phyloP scores from a whole-genome alignment of 2,888 invertebrate species.

The Sepioteuthis lessoniana region DNA sequence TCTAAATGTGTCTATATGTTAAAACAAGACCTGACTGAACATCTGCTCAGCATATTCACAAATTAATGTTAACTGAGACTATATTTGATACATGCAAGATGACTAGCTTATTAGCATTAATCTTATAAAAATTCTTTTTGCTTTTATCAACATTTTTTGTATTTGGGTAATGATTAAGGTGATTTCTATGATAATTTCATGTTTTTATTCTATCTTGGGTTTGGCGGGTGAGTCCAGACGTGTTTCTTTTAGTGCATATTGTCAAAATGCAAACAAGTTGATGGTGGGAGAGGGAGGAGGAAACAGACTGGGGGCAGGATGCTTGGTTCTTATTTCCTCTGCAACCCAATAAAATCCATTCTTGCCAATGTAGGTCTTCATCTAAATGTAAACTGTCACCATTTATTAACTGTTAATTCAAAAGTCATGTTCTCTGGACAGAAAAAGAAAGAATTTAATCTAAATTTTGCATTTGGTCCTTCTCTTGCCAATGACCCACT shows the following conservation, averaged over 20 bases:
- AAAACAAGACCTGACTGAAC: background rate
- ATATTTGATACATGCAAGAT: background rate
- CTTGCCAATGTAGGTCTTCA: background rate
- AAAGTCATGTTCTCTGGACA: background rate
- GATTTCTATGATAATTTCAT: background rate
- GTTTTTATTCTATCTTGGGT: background rate
- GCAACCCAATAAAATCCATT: background rate
- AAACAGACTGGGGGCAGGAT: background rate
- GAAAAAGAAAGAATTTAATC: background rate
- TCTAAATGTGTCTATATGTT: too few species aligned
- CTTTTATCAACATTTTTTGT: background rate
- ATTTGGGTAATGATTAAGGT: background rate
- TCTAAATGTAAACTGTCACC: background rate
- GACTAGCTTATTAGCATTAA: background rate
- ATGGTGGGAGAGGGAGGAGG: background rate
- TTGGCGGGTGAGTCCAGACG: background rate
- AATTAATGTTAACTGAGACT: background rate
- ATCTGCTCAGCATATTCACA: background rate
- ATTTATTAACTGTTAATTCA: constrained; percentile 23
- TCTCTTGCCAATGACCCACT: background rate
- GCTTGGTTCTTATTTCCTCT: background rate
- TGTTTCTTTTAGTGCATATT: background rate
- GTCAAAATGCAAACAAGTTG: background rate
- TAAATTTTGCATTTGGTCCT: background rate
- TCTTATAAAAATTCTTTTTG: background rate